Percentiles rank a stretch among this genome's conserved stretches.
phyloP scores from a whole-genome alignment of 2,113 vertebrate species.

The Ceyx margarethae region DNA sequence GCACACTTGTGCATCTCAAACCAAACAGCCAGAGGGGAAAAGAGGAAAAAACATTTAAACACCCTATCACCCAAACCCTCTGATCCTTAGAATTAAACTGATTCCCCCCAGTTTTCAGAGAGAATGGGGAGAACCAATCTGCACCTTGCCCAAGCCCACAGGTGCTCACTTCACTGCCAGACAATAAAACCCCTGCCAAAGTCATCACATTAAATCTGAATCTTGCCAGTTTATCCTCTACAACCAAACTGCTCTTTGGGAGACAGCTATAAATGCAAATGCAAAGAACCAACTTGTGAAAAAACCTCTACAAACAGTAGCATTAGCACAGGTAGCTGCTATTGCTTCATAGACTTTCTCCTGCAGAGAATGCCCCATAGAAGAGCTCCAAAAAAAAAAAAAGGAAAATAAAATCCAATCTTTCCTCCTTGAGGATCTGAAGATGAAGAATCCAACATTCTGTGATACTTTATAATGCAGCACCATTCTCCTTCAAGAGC shows the following conservation, averaged over 20 bases:
- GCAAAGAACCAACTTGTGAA: neutral
- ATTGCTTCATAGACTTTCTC: neutral
- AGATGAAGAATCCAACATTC: neutral
- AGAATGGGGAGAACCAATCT: neutral
- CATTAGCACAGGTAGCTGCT: neutral
- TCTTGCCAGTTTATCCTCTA: neutral
- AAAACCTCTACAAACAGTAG: neutral
- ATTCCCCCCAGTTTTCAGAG: rapidly evolving
- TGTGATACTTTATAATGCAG: neutral
- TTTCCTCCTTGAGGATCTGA: neutral
- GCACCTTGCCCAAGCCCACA: neutral
- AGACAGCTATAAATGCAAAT: neutral
- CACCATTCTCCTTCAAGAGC: neutral
- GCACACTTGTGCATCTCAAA: rapidly evolving
- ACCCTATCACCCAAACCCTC: too few relatives aligned
- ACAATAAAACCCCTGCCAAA: neutral
- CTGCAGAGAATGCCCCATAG: neutral
- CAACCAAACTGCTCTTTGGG: neutral
- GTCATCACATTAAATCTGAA: neutral
- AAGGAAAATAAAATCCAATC: neutral
- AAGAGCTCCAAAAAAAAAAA: neutral
- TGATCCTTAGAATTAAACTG: neutral
- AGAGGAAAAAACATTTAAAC: neutral
- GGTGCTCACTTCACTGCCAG: neutral
- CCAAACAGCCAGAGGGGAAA: neutral